Evolutionary conservation across 2,113 vertebrate genomes (phyloP).

Genomic region (Petrocephalus microphthalmus): DNA sequence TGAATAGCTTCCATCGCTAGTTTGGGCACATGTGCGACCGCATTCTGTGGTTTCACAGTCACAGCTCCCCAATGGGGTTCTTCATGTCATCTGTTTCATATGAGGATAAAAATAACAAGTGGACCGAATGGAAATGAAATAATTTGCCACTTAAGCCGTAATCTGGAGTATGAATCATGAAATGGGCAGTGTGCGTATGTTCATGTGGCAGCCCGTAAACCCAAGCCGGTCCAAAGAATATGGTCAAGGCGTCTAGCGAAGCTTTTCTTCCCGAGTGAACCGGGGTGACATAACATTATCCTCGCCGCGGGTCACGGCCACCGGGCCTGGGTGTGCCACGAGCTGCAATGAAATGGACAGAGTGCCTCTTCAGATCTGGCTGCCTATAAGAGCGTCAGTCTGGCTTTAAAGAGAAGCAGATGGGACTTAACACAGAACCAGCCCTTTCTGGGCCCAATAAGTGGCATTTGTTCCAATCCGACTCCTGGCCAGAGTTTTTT

Average conservation of each 20-base stretch:
- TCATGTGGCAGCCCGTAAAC: not conserved
- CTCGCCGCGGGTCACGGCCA: slow-evolving; percentile 16
- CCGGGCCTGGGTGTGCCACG: slow-evolving; percentile 27
- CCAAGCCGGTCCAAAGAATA: not conserved
- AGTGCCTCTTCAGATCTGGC: slow-evolving; percentile 37
- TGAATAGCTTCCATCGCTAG: not conserved
- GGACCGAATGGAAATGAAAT: not conserved
- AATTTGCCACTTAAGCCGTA: not conserved
- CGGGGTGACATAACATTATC: not conserved
- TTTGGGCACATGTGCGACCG: not conserved
- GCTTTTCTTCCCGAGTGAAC: not conserved
- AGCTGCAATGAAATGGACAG: slow-evolving; percentile 37
- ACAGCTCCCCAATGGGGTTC: not conserved
- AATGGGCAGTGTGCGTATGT: not conserved
- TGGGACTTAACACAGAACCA: slow-evolving; percentile 21
- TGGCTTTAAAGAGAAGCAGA: slow-evolving; percentile 21
- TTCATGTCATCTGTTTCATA: not conserved
- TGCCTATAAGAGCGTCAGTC: not conserved
- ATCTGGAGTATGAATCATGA: not conserved
- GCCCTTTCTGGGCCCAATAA: slow-evolving; percentile 17
- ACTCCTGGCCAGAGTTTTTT: not conserved
- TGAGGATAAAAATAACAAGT: not conserved
- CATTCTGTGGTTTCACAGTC: not conserved
- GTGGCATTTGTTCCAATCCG: slow-evolving; percentile 24
- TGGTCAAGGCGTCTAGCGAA: not conserved